phyloP scores from a whole-genome alignment of 2,888 invertebrate genomes.

The Coelopa pilipes region DNA sequence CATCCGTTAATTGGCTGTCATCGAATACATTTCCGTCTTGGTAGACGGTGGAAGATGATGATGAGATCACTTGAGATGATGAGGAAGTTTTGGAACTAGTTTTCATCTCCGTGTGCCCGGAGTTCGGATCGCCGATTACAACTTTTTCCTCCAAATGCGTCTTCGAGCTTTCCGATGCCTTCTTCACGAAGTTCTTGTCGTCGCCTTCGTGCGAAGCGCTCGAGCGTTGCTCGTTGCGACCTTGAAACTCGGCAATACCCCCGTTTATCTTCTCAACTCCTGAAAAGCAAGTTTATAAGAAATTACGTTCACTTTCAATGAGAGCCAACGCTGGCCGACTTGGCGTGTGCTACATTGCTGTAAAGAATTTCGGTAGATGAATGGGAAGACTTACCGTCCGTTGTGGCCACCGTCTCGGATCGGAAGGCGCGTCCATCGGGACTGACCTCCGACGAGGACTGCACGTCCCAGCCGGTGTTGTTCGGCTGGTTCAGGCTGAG shows the following conservation, averaged over 20 bases:
- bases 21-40: conserved; percentile 48
- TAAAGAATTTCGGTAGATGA: not conserved
- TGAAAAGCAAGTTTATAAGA: conserved; percentile 50
- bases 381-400: conserved; percentile 69
- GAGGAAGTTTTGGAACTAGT: conserved; percentile 62
- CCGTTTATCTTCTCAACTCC: conserved; percentile 74
- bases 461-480: conserved; percentile 76
- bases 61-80: conserved; percentile 60
- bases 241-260: conserved; percentile 74
- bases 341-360: not conserved
- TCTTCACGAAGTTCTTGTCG: conserved; percentile 69
- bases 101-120: conserved; percentile 65
- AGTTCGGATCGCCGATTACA: conserved; percentile 68
- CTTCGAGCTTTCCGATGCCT: conserved; percentile 67
- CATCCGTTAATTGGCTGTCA: conserved; percentile 52
- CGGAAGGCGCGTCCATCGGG: conserved; percentile 75
- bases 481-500: conserved; percentile 61
- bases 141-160: conserved; percentile 69
- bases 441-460: conserved; percentile 72
- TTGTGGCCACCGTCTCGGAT: conserved; percentile 72
- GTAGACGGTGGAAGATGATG: conserved; percentile 57
- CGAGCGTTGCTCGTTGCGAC: conserved; percentile 72
- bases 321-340: not conserved
- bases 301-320: not conserved
- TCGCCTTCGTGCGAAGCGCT: conserved; percentile 70